Conservation (phyloP, 2,797 vertebrate species). For the Arvicola amphibius region DNA sequence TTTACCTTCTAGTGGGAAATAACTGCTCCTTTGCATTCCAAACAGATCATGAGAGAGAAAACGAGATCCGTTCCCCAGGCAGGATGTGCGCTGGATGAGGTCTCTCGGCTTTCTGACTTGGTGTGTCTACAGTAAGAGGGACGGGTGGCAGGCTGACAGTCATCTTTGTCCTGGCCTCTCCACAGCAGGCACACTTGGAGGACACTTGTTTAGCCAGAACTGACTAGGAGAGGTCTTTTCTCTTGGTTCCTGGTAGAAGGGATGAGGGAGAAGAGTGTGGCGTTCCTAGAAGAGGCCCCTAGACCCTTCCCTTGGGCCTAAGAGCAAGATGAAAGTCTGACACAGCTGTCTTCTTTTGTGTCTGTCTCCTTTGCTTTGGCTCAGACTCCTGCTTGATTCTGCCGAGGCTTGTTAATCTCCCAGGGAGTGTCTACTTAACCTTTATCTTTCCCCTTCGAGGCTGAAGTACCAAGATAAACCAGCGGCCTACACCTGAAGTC, state of each 20-base stretch:
- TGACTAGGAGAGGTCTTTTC: neutral
- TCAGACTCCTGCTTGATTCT: neutral
- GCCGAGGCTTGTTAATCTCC: neutral
- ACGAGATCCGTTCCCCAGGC: neutral
- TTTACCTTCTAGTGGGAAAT: constrained; percentile 46
- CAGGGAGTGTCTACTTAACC: neutral
- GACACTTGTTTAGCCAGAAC: neutral
- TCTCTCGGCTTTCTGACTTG: neutral
- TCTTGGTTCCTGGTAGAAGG: neutral
- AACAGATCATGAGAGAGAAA: neutral
- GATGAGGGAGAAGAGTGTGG: neutral
- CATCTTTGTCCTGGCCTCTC: neutral
- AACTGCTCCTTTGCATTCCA: neutral
- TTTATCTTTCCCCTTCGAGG: neutral
- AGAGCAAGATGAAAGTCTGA: neutral
- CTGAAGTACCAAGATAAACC: neutral
- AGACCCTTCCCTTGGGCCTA: neutral
- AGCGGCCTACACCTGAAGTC: neutral
- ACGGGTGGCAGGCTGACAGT: neutral
- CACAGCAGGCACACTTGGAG: neutral
- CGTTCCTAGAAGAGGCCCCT: neutral
- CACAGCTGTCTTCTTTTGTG: neutral
- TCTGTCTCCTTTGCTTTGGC: neutral
- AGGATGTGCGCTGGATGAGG: neutral
- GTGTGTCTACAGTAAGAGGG: neutral